Conservation (phyloP, 2,113 vertebrate genomes). For the Lamprotornis superbus region DNA sequence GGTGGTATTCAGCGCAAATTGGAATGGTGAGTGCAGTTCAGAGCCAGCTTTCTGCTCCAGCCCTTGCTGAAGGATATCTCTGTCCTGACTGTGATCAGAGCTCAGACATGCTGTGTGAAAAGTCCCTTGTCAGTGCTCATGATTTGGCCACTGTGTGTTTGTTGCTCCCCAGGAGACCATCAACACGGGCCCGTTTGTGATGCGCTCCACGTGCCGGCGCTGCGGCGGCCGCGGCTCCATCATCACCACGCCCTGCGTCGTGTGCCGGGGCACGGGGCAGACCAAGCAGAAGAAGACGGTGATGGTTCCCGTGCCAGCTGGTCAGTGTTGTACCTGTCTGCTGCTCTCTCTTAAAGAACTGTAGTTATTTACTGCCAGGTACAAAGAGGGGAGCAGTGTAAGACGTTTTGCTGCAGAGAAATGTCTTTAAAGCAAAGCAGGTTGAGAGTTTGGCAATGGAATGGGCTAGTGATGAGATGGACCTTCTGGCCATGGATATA, state of each 20-base stretch:
- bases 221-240: conserved; percentile 88
- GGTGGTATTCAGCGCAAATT: not conserved
- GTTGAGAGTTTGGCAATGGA: not conserved
- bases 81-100: not conserved
- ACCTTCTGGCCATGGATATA: not conserved
- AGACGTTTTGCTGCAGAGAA: not conserved
- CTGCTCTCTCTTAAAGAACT: not conserved
- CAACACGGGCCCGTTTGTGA: conserved; percentile 95
- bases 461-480: not conserved
- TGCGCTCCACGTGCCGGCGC: conserved; percentile 93
- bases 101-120: fast-evolving
- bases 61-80: not conserved
- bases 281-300: conserved; percentile 92
- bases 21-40: fast-evolving
- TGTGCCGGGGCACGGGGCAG: conserved; percentile 87
- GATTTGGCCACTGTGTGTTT: not conserved
- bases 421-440: not conserved
- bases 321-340: conserved; percentile 66
- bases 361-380: not conserved
- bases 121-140: fast-evolving
- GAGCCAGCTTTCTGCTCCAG: not conserved
- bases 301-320: conserved; percentile 92
- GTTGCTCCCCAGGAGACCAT: conserved; percentile 84
- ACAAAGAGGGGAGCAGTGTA: fast-evolving
- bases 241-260: conserved; percentile 80